Evolutionary conservation across 2,888 invertebrate genomes (phyloP), one percentile per base, ranked within the genome.

Genomic region (Scaptomyza polygonia): DNA sequence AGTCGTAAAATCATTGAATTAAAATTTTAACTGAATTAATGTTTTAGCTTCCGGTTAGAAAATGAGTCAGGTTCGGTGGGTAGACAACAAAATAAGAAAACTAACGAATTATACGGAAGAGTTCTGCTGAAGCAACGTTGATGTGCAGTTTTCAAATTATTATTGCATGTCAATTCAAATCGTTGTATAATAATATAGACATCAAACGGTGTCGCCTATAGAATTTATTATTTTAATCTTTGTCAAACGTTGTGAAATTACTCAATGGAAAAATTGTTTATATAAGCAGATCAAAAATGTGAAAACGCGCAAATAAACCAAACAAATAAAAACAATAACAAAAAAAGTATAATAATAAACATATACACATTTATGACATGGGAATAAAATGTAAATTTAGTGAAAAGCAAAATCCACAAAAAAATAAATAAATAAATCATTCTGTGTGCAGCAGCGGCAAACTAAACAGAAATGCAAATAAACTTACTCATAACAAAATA

Each of bases 301-400:
- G 44, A 36, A 55, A 72, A 55, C 54, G 40, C 56, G 58, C 54
- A 57, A 65, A 61, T 54, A 51, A 56, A 67, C n/a, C 36, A 68
- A 61, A 75, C 40, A 59, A 51, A 69, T 32, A 49, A 3, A 45
- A 32, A 42, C 16, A 57, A 14, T 5, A 25, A 25, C 5, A 25
- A 25, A 25, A 25, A 5, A 25, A 1, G 5, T 5, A 25, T n/a
- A 25, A 25, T 25, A 25, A 25, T 25, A 25, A 25, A 25, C 25
- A 25, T 25, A 25, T 5, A 25, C 45, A 36, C 65, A 71, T 79
- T 76, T 72, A 67, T 80, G 78, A 84, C 81, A 77, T 47, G 68
- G 71, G 62, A 88, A 82, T 83, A 88, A 82, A 82, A 82, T 83
- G 88, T 87, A 69, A 84, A 82, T 82, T 78, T 76, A 59, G 80